These are phyloP conservation scores for Hydractinia echinata DNA, from an alignment of 30 jellyfish, hydroid and myxozoan genomes.

Conservation along the genomic window DNA sequence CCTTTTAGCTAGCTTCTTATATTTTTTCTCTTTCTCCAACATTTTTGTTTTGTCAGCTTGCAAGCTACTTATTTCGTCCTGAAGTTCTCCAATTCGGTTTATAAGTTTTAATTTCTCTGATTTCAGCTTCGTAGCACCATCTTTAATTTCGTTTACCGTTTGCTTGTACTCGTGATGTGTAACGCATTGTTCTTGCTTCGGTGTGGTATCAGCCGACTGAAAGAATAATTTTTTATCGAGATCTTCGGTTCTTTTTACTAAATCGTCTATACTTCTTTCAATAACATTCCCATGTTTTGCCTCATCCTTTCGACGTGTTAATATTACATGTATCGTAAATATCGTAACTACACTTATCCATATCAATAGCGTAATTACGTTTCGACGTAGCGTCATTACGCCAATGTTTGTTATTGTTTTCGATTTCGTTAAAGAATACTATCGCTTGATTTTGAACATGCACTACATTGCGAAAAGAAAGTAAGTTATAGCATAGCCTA, in stretches of 20 bases:
- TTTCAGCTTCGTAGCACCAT: too few relatives aligned
- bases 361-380: conserved; percentile 12
- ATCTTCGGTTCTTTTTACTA: not conserved
- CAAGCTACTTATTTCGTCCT: not conserved
- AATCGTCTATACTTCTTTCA: not conserved
- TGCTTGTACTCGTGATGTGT: not conserved
- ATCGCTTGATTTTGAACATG: too few relatives aligned
- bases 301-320: not conserved
- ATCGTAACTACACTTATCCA: conserved; percentile 27
- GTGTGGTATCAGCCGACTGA: not conserved
- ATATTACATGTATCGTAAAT: conserved; percentile 13
- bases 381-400: conserved; percentile 30
- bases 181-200: not conserved
- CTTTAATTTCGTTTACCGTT: not conserved
- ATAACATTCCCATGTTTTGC: not conserved
- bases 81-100: not conserved
- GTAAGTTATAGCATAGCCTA: too few relatives aligned
- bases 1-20: conserved; percentile 72
- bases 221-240: not conserved
- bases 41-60: not conserved
- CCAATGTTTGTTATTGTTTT: not conserved
- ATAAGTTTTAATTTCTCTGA: too few relatives aligned
- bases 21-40: conserved; percentile 37
- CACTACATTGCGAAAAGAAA: too few relatives aligned
- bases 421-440: too few relatives aligned